Percentiles rank a stretch among this genome's conserved stretches.
These are phyloP conservation scores for Cynoglossus semilaevis DNA, from an alignment of 2,113 vertebrate species.

Conservation along the genomic window DNA sequence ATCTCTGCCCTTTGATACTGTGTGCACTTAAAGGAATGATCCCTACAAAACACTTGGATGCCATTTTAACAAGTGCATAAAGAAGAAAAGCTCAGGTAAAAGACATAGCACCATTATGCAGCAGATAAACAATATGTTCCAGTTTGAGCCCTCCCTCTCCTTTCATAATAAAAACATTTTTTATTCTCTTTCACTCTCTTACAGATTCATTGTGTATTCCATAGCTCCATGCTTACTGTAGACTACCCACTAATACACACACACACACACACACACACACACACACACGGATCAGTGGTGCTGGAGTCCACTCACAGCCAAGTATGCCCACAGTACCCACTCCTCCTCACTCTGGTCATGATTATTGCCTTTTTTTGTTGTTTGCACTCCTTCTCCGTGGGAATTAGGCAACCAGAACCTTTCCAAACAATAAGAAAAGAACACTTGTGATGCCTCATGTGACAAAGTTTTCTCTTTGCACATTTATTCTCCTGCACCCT, in stretches of 20 bases:
- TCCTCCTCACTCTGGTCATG: slow-evolving; percentile 74
- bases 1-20: slow-evolving; percentile 63
- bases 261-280: slow-evolving; percentile 64
- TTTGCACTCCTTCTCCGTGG: slow-evolving; percentile 59
- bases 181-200: slow-evolving; percentile 51
- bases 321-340: slow-evolving; percentile 75
- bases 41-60: slow-evolving; percentile 45
- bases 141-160: slow-evolving; percentile 31
- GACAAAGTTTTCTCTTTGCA: slow-evolving; percentile 8
- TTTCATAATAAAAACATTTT: slow-evolving; percentile 40
- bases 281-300: slow-evolving; percentile 62
- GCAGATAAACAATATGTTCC: slow-evolving; percentile 50
- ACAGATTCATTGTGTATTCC: slow-evolving; percentile 66
- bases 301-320: slow-evolving; percentile 72
- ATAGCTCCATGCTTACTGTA: slow-evolving; percentile 68
- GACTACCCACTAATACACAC: slow-evolving; percentile 70
- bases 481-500: too few relatives aligned
- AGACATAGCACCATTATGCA: slow-evolving; percentile 16
- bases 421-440: slow-evolving; percentile 53
- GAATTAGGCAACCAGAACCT: slow-evolving; percentile 62
- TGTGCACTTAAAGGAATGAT: slow-evolving; percentile 63
- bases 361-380: slow-evolving; percentile 65
- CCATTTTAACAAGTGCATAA: slow-evolving; percentile 31
- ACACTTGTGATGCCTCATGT: slow-evolving; percentile 33
- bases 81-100: slow-evolving; percentile 22